Evolutionary conservation across 64 coral and sea anemone genomes (phyloP).

Genomic region (Montipora efflorescens): DNA sequence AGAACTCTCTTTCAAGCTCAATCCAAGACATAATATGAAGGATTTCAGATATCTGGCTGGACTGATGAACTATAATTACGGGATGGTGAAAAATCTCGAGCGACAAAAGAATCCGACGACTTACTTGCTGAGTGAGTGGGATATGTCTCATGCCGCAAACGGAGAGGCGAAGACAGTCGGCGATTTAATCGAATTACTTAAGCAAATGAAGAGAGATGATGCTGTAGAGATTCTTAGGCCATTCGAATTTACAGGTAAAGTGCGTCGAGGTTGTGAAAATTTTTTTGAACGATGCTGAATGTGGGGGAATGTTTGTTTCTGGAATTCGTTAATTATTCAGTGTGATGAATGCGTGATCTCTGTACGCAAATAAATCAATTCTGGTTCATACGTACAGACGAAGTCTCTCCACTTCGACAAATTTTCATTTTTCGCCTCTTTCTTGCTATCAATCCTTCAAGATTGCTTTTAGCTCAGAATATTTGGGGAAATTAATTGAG

Average conservation of each 20-base stretch:
- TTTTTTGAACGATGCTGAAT: not conserved
- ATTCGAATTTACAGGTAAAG: slow-evolving; percentile 85
- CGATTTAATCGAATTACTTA: slow-evolving; percentile 62
- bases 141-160: slow-evolving; percentile 20
- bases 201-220: slow-evolving; percentile 87
- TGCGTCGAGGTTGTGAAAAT: not conserved
- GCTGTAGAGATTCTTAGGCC: slow-evolving; percentile 81
- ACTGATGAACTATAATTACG: slow-evolving; percentile 79
- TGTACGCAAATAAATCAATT: not conserved
- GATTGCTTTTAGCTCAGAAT: too few relatives aligned
- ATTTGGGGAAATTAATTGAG: too few relatives aligned
- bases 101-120: slow-evolving; percentile 71
- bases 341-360: slow-evolving; percentile 1
- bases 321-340: not conserved
- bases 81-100: slow-evolving; percentile 81
- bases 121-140: slow-evolving; percentile 69
- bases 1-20: slow-evolving; percentile 79
- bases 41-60: slow-evolving; percentile 92
- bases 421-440: not conserved
- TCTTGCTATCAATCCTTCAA: not conserved
- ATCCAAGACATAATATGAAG: slow-evolving; percentile 83
- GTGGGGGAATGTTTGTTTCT: slow-evolving; percentile 1
- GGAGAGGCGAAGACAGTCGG: slow-evolving; percentile 82
- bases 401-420: not conserved
- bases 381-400: not conserved